phyloP scores from a whole-genome alignment of 1,140 invertebrate species.

The Euschistus heros region DNA sequence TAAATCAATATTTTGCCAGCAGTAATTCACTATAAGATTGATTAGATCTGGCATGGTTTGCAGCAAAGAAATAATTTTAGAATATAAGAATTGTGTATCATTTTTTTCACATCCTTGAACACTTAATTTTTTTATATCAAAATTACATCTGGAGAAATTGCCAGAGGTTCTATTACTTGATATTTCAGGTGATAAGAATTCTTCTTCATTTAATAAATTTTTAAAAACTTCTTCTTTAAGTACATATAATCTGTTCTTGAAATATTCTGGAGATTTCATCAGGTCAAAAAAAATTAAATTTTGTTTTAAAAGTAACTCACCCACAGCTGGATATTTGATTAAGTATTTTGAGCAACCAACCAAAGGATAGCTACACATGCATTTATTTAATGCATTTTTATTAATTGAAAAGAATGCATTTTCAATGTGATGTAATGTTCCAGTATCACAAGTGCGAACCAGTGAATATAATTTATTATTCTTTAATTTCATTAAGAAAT shows the following conservation, averaged over 20 bases:
- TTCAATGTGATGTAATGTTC: constrained; percentile 24
- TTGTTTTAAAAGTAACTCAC: constrained; percentile 17
- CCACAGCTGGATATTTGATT: constrained; percentile 8
- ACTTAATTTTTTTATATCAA: background rate
- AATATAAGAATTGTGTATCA: background rate
- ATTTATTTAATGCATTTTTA: background rate
- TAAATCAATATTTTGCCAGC: background rate
- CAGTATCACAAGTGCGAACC: constrained; percentile 17
- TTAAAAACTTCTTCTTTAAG: background rate
- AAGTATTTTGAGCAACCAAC: background rate
- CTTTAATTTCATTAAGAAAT: constrained; percentile 29
- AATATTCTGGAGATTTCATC: too few species aligned
- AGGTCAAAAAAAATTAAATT: background rate
- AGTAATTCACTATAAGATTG: background rate
- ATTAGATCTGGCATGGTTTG: constrained; percentile 1
- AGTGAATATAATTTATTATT: constrained; percentile 18
- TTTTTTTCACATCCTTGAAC: background rate
- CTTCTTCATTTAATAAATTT: background rate
- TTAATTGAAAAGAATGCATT: constrained; percentile 16
- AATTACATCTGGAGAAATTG: background rate
- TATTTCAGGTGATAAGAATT: background rate
- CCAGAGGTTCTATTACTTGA: background rate
- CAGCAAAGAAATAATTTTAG: background rate
- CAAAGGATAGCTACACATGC: constrained; percentile 24
- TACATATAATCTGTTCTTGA: background rate